Base-by-base conservation (phyloP, 1,140 invertebrate species). In the Rhyacophila brunnea region DNA sequence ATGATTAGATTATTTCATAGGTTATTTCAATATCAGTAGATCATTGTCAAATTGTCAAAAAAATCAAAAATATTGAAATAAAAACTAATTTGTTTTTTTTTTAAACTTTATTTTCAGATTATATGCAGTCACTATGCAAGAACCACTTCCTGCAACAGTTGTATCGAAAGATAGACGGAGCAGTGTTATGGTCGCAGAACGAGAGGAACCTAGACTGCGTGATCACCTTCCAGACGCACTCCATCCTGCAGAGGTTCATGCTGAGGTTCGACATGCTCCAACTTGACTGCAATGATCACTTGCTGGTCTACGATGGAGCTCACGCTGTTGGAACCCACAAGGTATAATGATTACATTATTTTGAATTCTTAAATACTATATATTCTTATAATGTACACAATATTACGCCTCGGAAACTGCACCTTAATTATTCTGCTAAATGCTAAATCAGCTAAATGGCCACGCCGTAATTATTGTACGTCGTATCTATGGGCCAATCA, bases 191-290 rank as follows among this genome's bases (percentile, higher is more conserved):
- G 71, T 94, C 92, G 2, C 85, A 90, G 70, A 93, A 93, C 72
- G 93, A 95, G 75, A 80, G 89, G 51, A 92, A 95, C 71, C 79
- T 95, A 60, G 88, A 95, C 77, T 95, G 92, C 80, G 85, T 89
- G 58, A 89, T 95, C 69, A 95, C 92, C 36, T 96, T 95, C 73
- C 92, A 94, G 75, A 95, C 93, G 58, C 91, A 95, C 76, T 92
- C 92, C 67, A 92, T 96, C 60, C 82, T 95, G 60, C 93, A 96
- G 76, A 81, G 90, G 64, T 96, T 96, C 74, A 95, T 95, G 91
- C 83, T 96, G 58, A 85, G 93, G 64, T 96, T 96, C 75, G 81
- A 84, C 65, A 80, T 88, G 62, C 78, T 89, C 61, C 85, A 86
- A 66, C 81, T 96, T 50, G 93, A 95, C 79, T 96, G 93, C 80